Percentiles rank a stretch among this genome's conserved stretches.
phyloP scores from a whole-genome alignment of 2,888 invertebrate species.

The Acanthosepion esculentum region DNA sequence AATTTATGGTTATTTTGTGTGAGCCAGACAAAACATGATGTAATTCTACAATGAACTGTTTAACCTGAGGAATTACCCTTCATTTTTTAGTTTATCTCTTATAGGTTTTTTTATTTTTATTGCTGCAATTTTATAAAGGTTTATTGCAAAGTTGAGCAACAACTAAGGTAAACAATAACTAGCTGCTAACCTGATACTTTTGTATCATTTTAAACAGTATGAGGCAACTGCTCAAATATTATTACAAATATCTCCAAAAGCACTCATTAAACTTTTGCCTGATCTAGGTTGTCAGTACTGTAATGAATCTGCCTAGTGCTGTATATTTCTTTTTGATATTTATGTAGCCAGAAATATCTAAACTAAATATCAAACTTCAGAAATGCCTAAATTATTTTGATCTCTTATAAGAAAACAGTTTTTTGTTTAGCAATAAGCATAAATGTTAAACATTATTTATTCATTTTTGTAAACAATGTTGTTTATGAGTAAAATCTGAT shows the following conservation, averaged over 20 bases:
- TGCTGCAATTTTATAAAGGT: neutral
- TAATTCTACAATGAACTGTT: no score
- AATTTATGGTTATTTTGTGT: neutral
- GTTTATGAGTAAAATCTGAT: no score
- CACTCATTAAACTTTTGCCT: neutral
- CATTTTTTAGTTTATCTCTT: neutral
- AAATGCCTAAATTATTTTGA: no score
- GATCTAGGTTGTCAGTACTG: neutral
- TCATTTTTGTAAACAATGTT: no score
- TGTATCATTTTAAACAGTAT: neutral
- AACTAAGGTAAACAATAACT: neutral
- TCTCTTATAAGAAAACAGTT: no score
- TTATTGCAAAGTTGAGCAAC: neutral
- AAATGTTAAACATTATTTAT: no score
- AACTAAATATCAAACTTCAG: no score
- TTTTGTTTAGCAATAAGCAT: no score
- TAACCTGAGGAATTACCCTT: neutral
- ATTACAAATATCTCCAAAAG: neutral
- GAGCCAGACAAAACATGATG: neutral
- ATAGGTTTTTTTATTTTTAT: neutral
- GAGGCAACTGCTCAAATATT: neutral
- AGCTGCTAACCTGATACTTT: neutral
- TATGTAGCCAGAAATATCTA: neutral
- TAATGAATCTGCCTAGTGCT: neutral
- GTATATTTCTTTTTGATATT: neutral